Evolutionary conservation across 2,113 vertebrate genomes (phyloP), one percentile per base, ranked within the genome.

Genomic region (Trochalopteron elliotii): DNA sequence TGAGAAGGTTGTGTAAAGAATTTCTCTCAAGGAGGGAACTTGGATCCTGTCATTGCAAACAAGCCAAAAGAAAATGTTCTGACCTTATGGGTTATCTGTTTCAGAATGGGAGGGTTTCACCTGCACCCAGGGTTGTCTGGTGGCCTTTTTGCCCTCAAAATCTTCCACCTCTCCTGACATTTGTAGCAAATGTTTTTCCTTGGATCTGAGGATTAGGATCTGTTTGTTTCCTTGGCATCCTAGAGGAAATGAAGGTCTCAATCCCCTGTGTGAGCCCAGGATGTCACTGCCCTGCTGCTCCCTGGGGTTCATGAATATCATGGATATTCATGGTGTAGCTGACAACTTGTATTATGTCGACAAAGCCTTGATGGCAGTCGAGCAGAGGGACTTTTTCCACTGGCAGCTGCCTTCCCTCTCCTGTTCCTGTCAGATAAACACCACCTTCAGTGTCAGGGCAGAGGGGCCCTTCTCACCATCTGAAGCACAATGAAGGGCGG

Each of bases 341-440:
- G 56, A 44, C 21, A 56, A 9, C 40, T 37, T 40, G 5, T 11
- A 49, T 15, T 0, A 0, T 7, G 16, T 11, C 3, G 4, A 40
- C 21, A 57, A 45, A 60, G 31, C 47, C 42, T 35, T 31, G 65
- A 13, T 10, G 28, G 37, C 56, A 80, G 39, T 19, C 63, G 42
- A 75, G 39, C 55, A 80, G 67, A 59, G 37, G 11, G 39, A 21
- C 4, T 40, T 88, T 68, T 47, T 31, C 56, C 27, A 16, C 65
- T 90, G 39, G 65, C 55, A 92, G 64, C 37, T 92, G 67, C 74
- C 35, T 67, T 45, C 47, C 22, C 42, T 19, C 15, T 65, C 75
- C 69, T 69, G 18, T 24, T 61, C 17, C 59, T 42, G 30, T 24
- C 45, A 27, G 42, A 80, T 5, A 59, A 83, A 52, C 27, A 37